Percentiles rank a stretch among this genome's conserved stretches.
These are phyloP conservation scores for Pleuronectes platessa DNA, from an alignment of 2,113 vertebrate genomes.

Conservation along the genomic window DNA sequence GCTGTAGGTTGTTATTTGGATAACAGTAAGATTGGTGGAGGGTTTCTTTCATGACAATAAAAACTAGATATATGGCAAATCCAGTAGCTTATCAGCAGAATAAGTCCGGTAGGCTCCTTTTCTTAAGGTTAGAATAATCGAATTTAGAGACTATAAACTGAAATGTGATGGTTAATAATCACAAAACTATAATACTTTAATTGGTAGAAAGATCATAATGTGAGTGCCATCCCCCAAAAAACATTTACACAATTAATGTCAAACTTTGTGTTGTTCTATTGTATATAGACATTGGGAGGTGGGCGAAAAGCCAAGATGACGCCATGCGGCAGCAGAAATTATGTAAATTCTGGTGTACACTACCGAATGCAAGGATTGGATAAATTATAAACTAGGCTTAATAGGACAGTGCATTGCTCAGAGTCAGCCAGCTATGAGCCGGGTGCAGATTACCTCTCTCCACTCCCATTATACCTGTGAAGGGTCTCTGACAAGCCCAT, in stretches of 20 bases:
- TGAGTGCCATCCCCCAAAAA: no score
- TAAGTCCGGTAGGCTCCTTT: no score
- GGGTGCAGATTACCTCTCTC: conserved; percentile 14
- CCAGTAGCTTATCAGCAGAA: no score
- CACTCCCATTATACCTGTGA: conserved; percentile 15
- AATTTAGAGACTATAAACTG: no score
- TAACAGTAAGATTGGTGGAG: background rate
- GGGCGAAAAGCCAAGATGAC: background rate
- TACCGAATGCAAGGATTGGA: no score
- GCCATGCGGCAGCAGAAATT: background rate
- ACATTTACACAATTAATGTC: no score
- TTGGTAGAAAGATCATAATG: no score
- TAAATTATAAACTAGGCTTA: background rate
- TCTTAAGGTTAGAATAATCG: no score
- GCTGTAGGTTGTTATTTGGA: background rate
- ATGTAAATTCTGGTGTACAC: background rate
- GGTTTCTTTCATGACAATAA: background rate
- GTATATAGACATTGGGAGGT: background rate
- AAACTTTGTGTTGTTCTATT: no score
- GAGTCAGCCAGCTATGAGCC: conserved; percentile 12
- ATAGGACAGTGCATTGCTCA: conserved; percentile 2
- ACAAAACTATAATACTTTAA: no score
- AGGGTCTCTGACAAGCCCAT: conserved; percentile 22
- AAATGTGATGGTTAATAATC: no score
- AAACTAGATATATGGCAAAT: no score